Evolutionary conservation across 2,113 vertebrate species (phyloP).

Genomic region (Callopanchax toddi): DNA sequence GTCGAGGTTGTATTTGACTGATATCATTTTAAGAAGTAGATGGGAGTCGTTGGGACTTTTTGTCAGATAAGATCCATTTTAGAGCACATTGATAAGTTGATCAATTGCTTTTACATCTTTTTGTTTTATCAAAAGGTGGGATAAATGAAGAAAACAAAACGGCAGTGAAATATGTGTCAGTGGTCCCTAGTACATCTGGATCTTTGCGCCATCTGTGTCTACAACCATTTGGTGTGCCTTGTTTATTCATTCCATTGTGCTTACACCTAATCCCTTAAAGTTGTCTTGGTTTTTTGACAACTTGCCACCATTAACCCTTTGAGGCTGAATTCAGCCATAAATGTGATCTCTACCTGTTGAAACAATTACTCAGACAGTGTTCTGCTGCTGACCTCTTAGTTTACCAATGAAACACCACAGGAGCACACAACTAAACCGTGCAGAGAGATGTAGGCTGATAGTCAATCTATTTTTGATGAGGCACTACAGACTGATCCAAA

Average conservation of each 20-base stretch:
- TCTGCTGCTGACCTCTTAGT: slow-evolving; percentile 19
- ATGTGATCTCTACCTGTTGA: neutral
- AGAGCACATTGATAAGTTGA: slow-evolving; percentile 5
- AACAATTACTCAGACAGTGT: neutral
- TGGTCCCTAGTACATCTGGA: neutral
- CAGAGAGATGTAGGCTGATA: slow-evolving; percentile 5
- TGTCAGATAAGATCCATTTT: slow-evolving; percentile 22
- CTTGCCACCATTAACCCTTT: slow-evolving; percentile 14
- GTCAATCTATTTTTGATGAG: slow-evolving; percentile 27
- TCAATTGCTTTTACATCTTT: neutral
- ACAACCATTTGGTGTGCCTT: neutral
- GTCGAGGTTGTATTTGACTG: slow-evolving; percentile 17
- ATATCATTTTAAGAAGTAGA: slow-evolving; percentile 16
- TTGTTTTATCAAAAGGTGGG: slow-evolving; percentile 13
- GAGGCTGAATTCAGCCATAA: neutral
- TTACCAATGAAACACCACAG: slow-evolving; percentile 10
- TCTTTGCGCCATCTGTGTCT: neutral
- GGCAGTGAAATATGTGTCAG: slow-evolving; percentile 5
- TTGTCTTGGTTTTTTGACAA: slow-evolving; percentile 21
- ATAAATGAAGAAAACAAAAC: neutral
- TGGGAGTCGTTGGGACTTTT: neutral
- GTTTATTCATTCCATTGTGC: neutral
- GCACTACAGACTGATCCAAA: neutral
- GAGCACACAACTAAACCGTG: neutral
- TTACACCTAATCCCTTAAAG: neutral